Percentiles rank a stretch among this genome's conserved stretches.
These are phyloP conservation scores for Stenchaetothrips biformis DNA, from an alignment of 2,888 invertebrate species.

Conservation along the genomic window DNA sequence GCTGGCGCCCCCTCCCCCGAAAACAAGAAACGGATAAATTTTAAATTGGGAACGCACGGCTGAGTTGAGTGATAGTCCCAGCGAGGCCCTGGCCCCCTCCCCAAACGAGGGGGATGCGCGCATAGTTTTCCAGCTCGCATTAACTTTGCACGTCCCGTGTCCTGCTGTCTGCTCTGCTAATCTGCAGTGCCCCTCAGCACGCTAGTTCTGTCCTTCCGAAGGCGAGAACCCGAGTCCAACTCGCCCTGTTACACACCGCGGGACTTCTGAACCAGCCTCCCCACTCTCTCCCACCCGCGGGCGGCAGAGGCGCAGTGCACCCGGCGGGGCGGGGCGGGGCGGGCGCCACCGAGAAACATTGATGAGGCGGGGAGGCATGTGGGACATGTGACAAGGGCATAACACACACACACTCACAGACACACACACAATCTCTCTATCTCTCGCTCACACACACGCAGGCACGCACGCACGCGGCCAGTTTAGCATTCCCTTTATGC, in stretches of 20 bases:
- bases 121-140: background rate
- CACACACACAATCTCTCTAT: too few relatives aligned
- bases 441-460: too few relatives aligned
- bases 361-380: background rate
- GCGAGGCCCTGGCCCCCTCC: background rate
- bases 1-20: background rate
- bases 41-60: background rate
- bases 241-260: background rate
- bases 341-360: background rate
- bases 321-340: too few relatives aligned
- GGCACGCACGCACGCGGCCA: background rate
- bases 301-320: too few relatives aligned
- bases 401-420: too few relatives aligned
- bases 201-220: background rate
- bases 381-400: too few relatives aligned
- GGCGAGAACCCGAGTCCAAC: background rate
- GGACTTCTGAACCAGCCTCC: background rate
- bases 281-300: too few relatives aligned
- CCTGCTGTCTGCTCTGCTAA: background rate
- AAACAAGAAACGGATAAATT: slow-evolving; percentile 3
- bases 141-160: slow-evolving; percentile 10
- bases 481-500: slow-evolving; percentile 1
- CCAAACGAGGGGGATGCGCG: background rate
- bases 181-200: background rate
- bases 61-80: slow-evolving; percentile 8